Evolutionary conservation across 2,113 vertebrate genomes (phyloP).

Genomic region (Lophochroa leadbeateri): DNA sequence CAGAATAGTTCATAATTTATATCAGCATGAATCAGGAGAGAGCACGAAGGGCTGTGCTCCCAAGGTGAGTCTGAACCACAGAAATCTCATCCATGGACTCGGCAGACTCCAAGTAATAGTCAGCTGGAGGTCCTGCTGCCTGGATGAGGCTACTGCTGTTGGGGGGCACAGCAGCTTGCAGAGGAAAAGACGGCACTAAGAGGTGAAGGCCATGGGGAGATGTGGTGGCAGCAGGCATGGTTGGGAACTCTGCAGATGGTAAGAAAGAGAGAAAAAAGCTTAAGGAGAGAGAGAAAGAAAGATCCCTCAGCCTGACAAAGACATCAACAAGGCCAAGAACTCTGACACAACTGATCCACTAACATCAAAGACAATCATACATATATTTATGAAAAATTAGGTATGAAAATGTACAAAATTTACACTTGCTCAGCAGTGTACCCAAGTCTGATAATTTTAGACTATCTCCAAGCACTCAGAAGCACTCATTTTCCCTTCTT

Average conservation of each 20-base stretch:
- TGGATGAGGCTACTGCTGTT: slow-evolving; percentile 56
- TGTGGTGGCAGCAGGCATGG: background rate
- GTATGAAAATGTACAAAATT: background rate
- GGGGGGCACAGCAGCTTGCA: slow-evolving; percentile 60
- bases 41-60: no score
- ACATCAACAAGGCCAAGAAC: background rate
- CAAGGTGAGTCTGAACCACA: no score
- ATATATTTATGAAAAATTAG: background rate
- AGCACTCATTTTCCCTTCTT: background rate
- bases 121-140: slow-evolving; percentile 74
- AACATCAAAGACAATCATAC: background rate
- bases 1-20: no score
- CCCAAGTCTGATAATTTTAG: background rate
- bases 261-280: background rate
- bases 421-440: background rate
- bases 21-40: no score
- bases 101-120: slow-evolving; percentile 86
- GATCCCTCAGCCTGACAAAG: background rate
- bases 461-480: background rate
- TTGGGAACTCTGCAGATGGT: background rate
- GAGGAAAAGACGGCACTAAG: slow-evolving; percentile 74
- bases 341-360: background rate
- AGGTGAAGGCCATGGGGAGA: slow-evolving; percentile 70
- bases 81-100: slow-evolving; percentile 92
- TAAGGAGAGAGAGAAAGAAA: background rate